Evolutionary conservation across 92 coral and sea anemone genomes (phyloP).

Genomic region (Scolanthus callimorphus): DNA sequence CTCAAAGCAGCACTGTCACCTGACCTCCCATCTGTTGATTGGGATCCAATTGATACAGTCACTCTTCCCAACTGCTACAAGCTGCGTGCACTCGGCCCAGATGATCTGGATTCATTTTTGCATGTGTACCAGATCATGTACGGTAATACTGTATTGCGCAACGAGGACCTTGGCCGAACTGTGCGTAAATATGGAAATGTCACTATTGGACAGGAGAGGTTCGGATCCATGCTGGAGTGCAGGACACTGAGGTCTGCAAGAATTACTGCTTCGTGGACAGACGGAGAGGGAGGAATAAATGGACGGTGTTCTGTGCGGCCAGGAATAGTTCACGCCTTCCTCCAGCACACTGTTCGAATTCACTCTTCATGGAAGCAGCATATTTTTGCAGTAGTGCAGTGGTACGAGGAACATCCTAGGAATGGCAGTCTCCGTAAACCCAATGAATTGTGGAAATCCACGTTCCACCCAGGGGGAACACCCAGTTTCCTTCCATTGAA

Average conservation of each 20-base stretch:
- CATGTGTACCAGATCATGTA: neutral
- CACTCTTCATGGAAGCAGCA: neutral
- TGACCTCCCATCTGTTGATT: neutral
- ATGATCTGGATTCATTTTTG: neutral
- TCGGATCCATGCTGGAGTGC: conserved; percentile 1
- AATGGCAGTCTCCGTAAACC: neutral
- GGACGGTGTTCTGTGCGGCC: neutral
- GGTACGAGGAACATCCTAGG: neutral
- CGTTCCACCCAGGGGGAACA: neutral
- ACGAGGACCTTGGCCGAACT: neutral
- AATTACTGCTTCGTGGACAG: neutral
- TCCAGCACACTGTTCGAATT: neutral
- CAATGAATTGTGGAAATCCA: neutral
- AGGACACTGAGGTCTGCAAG: too few species aligned
- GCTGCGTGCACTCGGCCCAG: neutral
- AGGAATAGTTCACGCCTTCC: neutral
- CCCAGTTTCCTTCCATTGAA: neutral
- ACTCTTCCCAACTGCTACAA: neutral
- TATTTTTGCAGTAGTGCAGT: neutral
- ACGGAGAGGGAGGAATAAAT: neutral
- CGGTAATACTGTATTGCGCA: neutral
- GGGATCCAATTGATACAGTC: neutral
- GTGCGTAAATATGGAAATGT: neutral
- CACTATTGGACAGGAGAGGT: conserved; percentile 1
- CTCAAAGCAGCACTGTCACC: neutral